These are phyloP conservation scores for Sebastes trivittatus DNA, from an alignment of 2,797 vertebrate genomes.

Conservation along the genomic window DNA sequence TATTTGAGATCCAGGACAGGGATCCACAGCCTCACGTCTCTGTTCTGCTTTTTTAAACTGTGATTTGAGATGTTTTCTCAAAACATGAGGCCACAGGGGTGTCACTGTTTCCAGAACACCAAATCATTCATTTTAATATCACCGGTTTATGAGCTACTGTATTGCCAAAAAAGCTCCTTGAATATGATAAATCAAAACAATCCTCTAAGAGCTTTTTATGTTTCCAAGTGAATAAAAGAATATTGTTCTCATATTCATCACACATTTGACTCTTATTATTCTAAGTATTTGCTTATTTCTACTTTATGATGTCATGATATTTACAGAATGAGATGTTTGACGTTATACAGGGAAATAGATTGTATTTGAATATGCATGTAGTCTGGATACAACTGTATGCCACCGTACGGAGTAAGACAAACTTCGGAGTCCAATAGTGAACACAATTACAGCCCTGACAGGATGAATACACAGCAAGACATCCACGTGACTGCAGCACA, in stretches of 20 bases:
- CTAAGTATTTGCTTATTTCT: neutral
- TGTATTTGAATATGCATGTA: neutral
- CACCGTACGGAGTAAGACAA: neutral
- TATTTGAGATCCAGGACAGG: neutral
- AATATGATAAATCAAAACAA: neutral
- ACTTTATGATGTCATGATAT: neutral
- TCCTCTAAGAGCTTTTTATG: neutral
- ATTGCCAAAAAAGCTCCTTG: neutral
- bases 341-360: neutral
- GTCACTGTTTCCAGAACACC: neutral
- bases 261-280: neutral
- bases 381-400: neutral
- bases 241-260: neutral
- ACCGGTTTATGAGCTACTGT: neutral
- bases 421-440: neutral
- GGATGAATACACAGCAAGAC: neutral
- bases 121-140: slow-evolving; percentile 1
- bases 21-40: neutral
- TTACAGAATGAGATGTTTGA: neutral
- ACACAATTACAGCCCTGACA: neutral
- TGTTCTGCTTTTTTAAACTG: slow-evolving; percentile 1
- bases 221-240: neutral
- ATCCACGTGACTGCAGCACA: neutral
- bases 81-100: neutral
- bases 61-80: slow-evolving; percentile 1